Percentiles rank a stretch among this genome's conserved stretches.
phyloP scores from a whole-genome alignment of 2,797 vertebrate species.

The Ctenopoma multispine region DNA sequence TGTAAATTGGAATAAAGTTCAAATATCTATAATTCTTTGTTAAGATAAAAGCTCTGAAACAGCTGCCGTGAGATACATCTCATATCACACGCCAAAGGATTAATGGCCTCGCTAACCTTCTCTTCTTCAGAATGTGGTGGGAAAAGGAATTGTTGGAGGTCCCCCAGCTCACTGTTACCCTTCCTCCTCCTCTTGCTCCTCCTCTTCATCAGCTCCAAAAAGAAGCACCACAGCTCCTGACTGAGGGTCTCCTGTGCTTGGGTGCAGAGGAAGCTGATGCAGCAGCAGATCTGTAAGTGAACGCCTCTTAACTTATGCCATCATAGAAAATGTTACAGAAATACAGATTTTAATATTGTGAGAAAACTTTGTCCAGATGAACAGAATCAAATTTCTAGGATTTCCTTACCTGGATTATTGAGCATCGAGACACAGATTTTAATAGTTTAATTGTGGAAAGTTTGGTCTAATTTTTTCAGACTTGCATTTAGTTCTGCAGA shows the following conservation, averaged over 20 bases:
- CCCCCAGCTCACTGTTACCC: not conserved
- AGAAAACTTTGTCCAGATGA: no score
- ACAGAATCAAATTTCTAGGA: no score
- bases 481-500: not conserved
- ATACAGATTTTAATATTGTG: no score
- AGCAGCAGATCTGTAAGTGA: constrained; percentile 40
- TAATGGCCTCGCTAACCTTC: not conserved
- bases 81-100: no score
- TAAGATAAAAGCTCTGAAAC: not conserved
- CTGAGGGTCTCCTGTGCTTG: not conserved
- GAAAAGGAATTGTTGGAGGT: not conserved
- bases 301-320: not conserved
- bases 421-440: rapidly evolving
- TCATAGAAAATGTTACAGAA: not conserved
- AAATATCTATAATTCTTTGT: no score
- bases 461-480: not conserved
- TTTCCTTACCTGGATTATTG: no score
- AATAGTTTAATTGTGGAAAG: no score
- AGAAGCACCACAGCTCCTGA: not conserved
- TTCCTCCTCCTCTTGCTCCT: not conserved
- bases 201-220: not conserved
- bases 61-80: no score
- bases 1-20: not conserved
- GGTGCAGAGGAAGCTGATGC: constrained; percentile 7
- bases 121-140: not conserved